Conservation (phyloP, 2,888 invertebrate species). For the Meganola albula region DNA sequence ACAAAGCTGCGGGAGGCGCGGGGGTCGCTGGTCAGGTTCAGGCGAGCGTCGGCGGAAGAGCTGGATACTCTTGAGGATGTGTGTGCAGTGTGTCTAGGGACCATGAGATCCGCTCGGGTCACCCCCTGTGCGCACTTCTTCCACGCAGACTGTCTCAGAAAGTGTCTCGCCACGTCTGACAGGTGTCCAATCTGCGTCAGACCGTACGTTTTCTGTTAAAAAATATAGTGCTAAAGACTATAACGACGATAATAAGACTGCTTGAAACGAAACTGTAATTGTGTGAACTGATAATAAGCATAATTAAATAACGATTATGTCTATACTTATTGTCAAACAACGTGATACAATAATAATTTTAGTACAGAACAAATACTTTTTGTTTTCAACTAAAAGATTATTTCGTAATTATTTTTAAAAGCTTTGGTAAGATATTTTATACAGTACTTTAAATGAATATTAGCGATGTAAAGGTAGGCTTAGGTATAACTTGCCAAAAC, state of each 20-base stretch:
- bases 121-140: slow-evolving; percentile 89
- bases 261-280: slow-evolving; percentile 27
- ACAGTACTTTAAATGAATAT: too few relatives aligned
- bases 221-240: too few relatives aligned
- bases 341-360: too few relatives aligned
- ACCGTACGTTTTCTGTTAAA: slow-evolving; percentile 77
- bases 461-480: too few relatives aligned
- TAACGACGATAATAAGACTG: slow-evolving; percentile 66
- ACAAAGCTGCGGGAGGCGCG: slow-evolving; percentile 77
- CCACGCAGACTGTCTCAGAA: slow-evolving; percentile 85
- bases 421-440: too few relatives aligned
- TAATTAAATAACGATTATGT: too few relatives aligned
- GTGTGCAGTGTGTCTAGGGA: slow-evolving; percentile 85
- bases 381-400: too few relatives aligned
- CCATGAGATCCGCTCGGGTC: slow-evolving; percentile 83
- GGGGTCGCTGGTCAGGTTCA: slow-evolving; percentile 78
- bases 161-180: slow-evolving; percentile 83
- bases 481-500: too few relatives aligned
- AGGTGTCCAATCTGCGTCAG: slow-evolving; percentile 87
- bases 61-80: slow-evolving; percentile 84
- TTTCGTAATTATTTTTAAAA: too few relatives aligned
- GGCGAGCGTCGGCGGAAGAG: slow-evolving; percentile 81
- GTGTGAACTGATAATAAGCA: too few relatives aligned
- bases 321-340: too few relatives aligned
- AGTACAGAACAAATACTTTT: too few relatives aligned